A percentile compares a stretch with the other conserved stretches of the same genome.
phyloP scores from a whole-genome alignment of 92 coral and sea anemone genomes.

The Palythoa heliodiscus region DNA sequence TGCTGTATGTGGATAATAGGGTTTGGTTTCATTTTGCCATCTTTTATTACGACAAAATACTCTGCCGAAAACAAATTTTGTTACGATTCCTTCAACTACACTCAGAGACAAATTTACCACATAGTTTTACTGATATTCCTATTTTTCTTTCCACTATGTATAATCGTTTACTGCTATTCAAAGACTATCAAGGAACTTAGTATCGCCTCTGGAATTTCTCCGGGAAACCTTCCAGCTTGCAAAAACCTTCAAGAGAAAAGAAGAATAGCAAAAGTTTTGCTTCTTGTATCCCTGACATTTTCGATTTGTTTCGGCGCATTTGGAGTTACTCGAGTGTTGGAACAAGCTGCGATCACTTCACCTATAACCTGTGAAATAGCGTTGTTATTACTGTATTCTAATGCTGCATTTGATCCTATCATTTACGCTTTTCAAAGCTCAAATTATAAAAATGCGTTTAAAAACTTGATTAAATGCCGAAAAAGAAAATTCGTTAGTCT shows the following conservation, averaged over 20 bases:
- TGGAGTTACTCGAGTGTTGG: slow-evolving; percentile 40
- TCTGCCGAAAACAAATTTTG: slow-evolving; percentile 8
- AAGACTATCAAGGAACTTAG: slow-evolving; percentile 49
- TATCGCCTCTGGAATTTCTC: slow-evolving; percentile 24
- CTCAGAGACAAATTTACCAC: slow-evolving; percentile 23
- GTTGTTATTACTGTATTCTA: slow-evolving; percentile 45
- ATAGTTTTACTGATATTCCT: slow-evolving; percentile 32
- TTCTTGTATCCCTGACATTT: slow-evolving; percentile 41
- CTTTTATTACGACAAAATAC: slow-evolving; percentile 50
- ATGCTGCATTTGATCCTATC: slow-evolving; percentile 56
- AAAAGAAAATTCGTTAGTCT: not conserved
- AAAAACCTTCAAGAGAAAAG: slow-evolving; percentile 43
- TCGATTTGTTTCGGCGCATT: slow-evolving; percentile 53
- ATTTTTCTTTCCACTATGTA: slow-evolving; percentile 45
- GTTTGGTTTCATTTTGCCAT: slow-evolving; percentile 30
- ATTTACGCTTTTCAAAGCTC: slow-evolving; percentile 63
- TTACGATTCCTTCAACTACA: slow-evolving; percentile 1
- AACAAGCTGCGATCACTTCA: slow-evolving; percentile 24
- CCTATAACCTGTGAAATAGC: slow-evolving; percentile 32
- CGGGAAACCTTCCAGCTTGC: not conserved
- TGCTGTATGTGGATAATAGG: slow-evolving; percentile 26
- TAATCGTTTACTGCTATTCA: slow-evolving; percentile 54
- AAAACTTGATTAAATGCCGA: slow-evolving; percentile 11
- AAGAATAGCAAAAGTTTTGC: slow-evolving; percentile 42
- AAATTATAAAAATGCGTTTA: slow-evolving; percentile 57